Conservation (phyloP, 1,140 invertebrate species). For the Heliothis virescens region DNA sequence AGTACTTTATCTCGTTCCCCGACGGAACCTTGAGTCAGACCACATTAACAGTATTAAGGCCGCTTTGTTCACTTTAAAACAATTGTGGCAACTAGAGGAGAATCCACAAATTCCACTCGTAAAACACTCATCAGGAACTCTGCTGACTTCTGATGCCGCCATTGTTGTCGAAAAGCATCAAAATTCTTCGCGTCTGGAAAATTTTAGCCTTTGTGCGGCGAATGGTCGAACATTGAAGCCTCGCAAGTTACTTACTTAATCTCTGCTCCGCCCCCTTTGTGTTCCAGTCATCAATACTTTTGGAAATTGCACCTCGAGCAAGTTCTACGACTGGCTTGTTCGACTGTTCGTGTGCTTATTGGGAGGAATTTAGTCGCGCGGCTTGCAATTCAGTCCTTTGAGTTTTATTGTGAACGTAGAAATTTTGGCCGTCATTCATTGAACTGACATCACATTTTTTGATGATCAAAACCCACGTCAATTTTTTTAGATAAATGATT, state of each 20-base stretch:
- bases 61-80: conserved; percentile 72
- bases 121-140: conserved; percentile 72
- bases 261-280: conserved; percentile 68
- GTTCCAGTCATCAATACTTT: conserved; percentile 73
- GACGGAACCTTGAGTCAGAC: conserved; percentile 60
- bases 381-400: conserved; percentile 2
- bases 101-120: conserved; percentile 70
- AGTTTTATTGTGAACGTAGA: neutral
- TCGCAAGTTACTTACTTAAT: conserved; percentile 75
- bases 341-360: conserved; percentile 44
- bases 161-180: conserved; percentile 69
- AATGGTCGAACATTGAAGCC: conserved; percentile 65
- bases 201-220: conserved; percentile 68
- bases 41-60: conserved; percentile 68
- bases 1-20: conserved; percentile 62
- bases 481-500: too few relatives aligned
- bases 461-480: too few relatives aligned
- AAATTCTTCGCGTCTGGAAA: conserved; percentile 73
- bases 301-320: conserved; percentile 61
- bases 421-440: neutral
- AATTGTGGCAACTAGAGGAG: conserved; percentile 65
- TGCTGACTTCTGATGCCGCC: conserved; percentile 60
- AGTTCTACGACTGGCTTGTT: conserved; percentile 43
- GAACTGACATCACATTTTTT: neutral
- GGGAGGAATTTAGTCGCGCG: conserved; percentile 26